phyloP scores from a whole-genome alignment of 2,113 vertebrate species.

The Aythya baeri region DNA sequence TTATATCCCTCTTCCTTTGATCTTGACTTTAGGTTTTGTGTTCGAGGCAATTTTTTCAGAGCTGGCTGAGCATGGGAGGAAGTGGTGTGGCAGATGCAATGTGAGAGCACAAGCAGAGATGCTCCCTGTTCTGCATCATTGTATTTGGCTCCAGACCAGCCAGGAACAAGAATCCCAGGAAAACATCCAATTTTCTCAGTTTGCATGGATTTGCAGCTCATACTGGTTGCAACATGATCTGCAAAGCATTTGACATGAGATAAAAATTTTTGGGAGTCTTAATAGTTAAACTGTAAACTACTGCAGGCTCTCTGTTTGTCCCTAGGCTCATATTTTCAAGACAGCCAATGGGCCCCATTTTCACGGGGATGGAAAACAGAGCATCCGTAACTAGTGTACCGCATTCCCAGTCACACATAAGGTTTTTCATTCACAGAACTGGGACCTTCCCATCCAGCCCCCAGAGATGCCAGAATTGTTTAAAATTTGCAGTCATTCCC shows the following conservation, averaged over 20 bases:
- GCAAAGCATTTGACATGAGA: not conserved
- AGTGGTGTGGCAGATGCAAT: not conserved
- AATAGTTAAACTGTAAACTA: not conserved
- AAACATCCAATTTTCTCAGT: not conserved
- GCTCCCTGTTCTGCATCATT: not conserved
- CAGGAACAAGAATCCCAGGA: not conserved
- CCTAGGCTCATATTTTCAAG: not conserved
- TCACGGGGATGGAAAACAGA: not conserved
- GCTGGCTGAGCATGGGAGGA: not conserved
- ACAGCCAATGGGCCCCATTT: not conserved
- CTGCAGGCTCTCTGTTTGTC: not conserved
- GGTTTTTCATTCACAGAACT: not conserved
- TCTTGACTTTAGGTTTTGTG: not conserved
- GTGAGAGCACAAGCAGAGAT: not conserved
- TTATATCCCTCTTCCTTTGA: constrained; percentile 13
- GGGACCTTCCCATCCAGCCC: not conserved
- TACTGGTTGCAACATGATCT: not conserved
- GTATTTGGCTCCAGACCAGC: not conserved
- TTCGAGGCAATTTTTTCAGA: constrained; percentile 4
- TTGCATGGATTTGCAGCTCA: not conserved
- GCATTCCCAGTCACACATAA: not conserved
- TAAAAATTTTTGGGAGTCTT: not conserved
- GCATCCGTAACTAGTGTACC: not conserved
- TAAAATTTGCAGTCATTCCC: not conserved
- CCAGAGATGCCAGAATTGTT: not conserved